Conservation (phyloP, 2,113 vertebrate species). For the Heterochromis multidens region DNA sequence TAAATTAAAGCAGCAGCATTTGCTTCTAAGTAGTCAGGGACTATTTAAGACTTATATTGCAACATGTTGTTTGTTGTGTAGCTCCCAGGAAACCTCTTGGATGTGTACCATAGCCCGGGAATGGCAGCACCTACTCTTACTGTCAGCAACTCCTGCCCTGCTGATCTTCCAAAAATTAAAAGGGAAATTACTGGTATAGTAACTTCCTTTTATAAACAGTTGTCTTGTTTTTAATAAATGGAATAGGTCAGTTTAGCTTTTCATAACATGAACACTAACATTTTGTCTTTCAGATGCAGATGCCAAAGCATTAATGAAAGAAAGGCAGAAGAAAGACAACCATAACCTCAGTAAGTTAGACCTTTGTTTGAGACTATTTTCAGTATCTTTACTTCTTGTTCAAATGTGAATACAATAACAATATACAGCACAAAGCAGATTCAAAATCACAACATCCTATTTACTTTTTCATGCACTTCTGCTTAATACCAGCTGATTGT, state of each 20-base stretch:
- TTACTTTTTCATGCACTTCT: neutral
- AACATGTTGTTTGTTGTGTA: slow-evolving; percentile 17
- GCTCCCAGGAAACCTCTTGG: slow-evolving; percentile 84
- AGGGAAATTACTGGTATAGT: slow-evolving; percentile 80
- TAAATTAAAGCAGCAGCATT: neutral
- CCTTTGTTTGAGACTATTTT: neutral
- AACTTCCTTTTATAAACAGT: neutral
- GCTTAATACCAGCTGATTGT: neutral
- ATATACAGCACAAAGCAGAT: neutral
- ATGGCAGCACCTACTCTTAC: slow-evolving; percentile 77
- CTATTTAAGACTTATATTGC: neutral
- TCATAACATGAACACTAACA: neutral
- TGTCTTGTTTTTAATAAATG: neutral
- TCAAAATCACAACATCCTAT: neutral
- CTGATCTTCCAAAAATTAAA: slow-evolving; percentile 87
- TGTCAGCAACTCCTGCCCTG: slow-evolving; percentile 89
- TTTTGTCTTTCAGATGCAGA: slow-evolving; percentile 64
- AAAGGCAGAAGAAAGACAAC: slow-evolving; percentile 93
- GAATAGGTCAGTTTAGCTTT: neutral
- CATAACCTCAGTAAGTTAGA: slow-evolving; percentile 88
- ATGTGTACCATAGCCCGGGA: slow-evolving; percentile 80
- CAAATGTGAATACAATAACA: neutral
- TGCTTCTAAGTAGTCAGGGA: neutral
- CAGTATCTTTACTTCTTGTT: neutral
- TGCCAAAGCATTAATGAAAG: slow-evolving; percentile 78